Percentiles rank a stretch among this genome's conserved stretches.
Conservation (phyloP, 2,888 invertebrate species). For the Macropis europaea region DNA sequence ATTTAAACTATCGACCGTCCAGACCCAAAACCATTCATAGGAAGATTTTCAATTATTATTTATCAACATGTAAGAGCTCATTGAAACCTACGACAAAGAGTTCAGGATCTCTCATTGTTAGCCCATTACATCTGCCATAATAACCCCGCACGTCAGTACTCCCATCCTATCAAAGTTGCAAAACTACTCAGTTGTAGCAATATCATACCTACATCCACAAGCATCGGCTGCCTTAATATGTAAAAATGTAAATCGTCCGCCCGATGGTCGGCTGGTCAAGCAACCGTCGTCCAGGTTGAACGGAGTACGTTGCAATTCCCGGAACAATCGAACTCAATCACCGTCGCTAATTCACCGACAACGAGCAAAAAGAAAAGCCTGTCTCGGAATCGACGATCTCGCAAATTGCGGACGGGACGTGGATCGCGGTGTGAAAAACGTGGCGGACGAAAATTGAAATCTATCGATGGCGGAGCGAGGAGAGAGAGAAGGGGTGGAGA, state of each 20-base stretch:
- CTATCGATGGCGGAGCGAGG: background rate
- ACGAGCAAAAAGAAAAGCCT: background rate
- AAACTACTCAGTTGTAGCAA: no score
- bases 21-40: no score
- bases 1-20: no score
- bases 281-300: conserved; percentile 4
- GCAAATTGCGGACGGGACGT: background rate
- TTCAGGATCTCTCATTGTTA: no score
- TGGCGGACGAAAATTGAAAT: background rate
- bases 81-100: no score
- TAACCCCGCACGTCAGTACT: no score
- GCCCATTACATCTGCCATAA: no score
- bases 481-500: conserved; percentile 27
- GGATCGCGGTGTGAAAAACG: background rate
- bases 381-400: background rate
- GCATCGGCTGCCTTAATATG: conserved; percentile 26
- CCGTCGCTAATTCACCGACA: conserved; percentile 1
- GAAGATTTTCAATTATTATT: no score
- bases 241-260: conserved; percentile 36
- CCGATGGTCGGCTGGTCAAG: conserved; percentile 5
- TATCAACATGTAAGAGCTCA: no score
- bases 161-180: no score
- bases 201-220: conserved; percentile 9
- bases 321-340: background rate
- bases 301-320: background rate